Conservation (phyloP, 2,113 vertebrate species). For the Theristicus caerulescens region DNA sequence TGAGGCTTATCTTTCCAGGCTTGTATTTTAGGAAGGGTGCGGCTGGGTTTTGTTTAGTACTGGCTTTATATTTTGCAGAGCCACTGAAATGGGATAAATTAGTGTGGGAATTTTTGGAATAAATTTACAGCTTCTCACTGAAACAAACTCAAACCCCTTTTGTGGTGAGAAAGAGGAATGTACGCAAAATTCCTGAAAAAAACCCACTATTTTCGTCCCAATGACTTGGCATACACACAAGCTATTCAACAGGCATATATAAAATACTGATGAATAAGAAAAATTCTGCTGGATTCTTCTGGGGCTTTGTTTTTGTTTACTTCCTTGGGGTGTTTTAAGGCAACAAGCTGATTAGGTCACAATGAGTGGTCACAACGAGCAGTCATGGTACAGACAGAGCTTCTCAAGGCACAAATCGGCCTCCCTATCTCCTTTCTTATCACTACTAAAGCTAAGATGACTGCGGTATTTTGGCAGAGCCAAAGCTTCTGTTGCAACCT, state of each 20-base stretch:
- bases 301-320: neutral
- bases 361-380: accelerated
- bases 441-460: neutral
- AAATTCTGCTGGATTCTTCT: neutral
- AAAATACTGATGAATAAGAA: neutral
- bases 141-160: neutral
- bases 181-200: neutral
- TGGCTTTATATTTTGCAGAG: neutral
- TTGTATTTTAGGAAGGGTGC: neutral
- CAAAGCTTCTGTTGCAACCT: neutral
- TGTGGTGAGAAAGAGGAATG: neutral
- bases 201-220: neutral
- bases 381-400: neutral
- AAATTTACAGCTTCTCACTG: neutral
- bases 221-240: accelerated
- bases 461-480: neutral
- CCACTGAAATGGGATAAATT: neutral
- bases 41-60: neutral
- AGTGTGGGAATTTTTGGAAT: neutral
- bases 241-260: neutral
- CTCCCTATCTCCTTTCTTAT: neutral
- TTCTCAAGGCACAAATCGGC: neutral
- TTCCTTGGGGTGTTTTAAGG: neutral
- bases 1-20: neutral
- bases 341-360: neutral